Evolutionary conservation across 2,113 vertebrate genomes (phyloP).

Genomic region (Polypterus senegalus): DNA sequence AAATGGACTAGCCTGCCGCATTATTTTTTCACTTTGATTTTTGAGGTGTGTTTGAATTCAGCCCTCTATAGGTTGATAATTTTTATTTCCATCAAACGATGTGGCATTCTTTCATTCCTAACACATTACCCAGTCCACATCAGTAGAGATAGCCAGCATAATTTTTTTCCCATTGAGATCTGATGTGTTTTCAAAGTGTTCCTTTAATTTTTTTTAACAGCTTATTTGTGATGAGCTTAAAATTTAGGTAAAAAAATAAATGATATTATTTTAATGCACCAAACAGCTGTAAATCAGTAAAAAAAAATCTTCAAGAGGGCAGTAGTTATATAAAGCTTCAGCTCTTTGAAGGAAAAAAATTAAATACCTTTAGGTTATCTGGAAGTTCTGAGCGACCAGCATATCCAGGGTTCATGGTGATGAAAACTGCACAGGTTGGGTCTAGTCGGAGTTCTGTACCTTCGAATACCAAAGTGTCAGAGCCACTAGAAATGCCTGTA

Average conservation of each 20-base stretch:
- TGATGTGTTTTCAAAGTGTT: neutral
- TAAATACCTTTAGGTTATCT: constrained; percentile 77
- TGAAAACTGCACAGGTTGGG: constrained; percentile 78
- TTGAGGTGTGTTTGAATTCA: too few relatives aligned
- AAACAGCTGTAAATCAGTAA: neutral
- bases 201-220: neutral
- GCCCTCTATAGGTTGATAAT: too few relatives aligned
- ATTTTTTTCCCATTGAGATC: too few relatives aligned
- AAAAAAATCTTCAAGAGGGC: neutral
- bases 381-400: constrained; percentile 80
- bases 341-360: neutral
- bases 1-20: too few relatives aligned
- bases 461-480: constrained; percentile 66
- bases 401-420: constrained; percentile 89
- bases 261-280: neutral
- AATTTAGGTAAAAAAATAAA: neutral
- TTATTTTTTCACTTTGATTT: too few relatives aligned
- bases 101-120: too few relatives aligned
- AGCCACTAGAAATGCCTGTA: constrained; percentile 61
- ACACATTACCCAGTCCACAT: too few relatives aligned
- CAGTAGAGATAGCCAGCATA: too few relatives aligned
- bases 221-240: neutral
- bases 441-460: constrained; percentile 74
- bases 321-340: neutral
- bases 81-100: too few relatives aligned